These are phyloP conservation scores for Zygothrica quintamaculata DNA, from an alignment of 2,888 invertebrate genomes.

Conservation along the genomic window DNA sequence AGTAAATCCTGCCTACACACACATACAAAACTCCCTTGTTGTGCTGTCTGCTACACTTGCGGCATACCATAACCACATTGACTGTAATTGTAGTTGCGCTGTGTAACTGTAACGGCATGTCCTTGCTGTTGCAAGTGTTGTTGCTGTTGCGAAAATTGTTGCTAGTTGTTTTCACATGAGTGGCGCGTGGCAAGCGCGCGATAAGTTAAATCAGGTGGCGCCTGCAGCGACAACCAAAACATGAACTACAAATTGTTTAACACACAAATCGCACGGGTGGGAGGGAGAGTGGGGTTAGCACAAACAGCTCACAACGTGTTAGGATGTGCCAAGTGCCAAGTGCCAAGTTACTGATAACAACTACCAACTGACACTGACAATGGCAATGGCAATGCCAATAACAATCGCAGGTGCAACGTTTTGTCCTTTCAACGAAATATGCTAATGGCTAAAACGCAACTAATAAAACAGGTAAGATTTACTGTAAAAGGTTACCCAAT, in stretches of 20 bases:
- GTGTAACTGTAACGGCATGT: constrained; percentile 28
- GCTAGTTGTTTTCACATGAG: constrained; percentile 59
- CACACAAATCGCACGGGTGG: constrained; percentile 65
- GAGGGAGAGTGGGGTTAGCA: constrained; percentile 5
- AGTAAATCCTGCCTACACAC: not conserved
- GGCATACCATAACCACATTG: constrained; percentile 41
- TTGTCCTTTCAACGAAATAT: not conserved
- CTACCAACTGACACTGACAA: not conserved
- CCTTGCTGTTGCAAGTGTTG: constrained; percentile 19
- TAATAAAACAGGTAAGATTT: not conserved
- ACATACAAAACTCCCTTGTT: constrained; percentile 14
- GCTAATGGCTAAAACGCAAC: constrained; percentile 23
- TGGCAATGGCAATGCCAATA: constrained; percentile 18
- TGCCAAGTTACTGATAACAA: constrained; percentile 31
- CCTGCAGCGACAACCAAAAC: constrained; percentile 65
- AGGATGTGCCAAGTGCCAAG: constrained; percentile 21
- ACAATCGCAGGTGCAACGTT: constrained; percentile 15
- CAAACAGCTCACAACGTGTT: constrained; percentile 23
- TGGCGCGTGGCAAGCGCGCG: constrained; percentile 63
- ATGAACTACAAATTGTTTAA: constrained; percentile 74
- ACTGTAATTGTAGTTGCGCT: constrained; percentile 39
- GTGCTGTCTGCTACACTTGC: constrained; percentile 45
- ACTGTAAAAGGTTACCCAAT: too few relatives aligned
- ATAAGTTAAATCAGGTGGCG: constrained; percentile 72
- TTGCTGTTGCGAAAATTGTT: constrained; percentile 25